Evolutionary conservation across 2,888 invertebrate species (phyloP).

Genomic region (Lithodes maja): DNA sequence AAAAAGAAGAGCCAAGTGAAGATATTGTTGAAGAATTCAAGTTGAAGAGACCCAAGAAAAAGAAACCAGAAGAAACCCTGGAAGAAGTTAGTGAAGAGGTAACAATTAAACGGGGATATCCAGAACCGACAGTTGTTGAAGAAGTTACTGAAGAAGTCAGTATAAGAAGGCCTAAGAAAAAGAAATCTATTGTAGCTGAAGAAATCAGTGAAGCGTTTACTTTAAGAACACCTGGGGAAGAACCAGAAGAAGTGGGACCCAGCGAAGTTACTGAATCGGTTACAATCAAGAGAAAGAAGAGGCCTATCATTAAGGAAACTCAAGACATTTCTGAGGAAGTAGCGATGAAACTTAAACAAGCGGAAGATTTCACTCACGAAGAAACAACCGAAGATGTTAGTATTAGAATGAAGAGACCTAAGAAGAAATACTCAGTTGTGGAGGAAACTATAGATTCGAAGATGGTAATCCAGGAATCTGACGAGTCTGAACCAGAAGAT

Average conservation of each 20-base stretch:
- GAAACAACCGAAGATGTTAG: conserved; percentile 69
- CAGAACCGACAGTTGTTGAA: conserved; percentile 71
- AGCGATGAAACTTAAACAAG: conserved; percentile 51
- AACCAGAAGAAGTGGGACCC: conserved; percentile 32
- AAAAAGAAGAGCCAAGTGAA: conserved; percentile 66
- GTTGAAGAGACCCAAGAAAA: conserved; percentile 73
- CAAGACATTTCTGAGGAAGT: conserved; percentile 67
- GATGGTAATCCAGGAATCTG: conserved; percentile 57
- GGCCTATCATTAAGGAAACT: conserved; percentile 39
- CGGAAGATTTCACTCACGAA: conserved; percentile 54
- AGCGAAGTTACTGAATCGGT: conserved; percentile 56
- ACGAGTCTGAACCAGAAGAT: conserved; percentile 59
- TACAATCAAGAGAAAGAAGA: conserved; percentile 57
- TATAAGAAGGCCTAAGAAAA: conserved; percentile 77
- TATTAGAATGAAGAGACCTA: conserved; percentile 68
- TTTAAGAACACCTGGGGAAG: conserved; percentile 45
- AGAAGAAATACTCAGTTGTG: conserved; percentile 55
- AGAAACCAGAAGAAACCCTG: conserved; percentile 67
- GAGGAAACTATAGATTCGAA: conserved; percentile 65
- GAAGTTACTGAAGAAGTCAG: conserved; percentile 74
- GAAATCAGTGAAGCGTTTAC: conserved; percentile 60
- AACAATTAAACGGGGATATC: conserved; percentile 72
- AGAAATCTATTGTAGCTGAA: conserved; percentile 72
- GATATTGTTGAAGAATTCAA: conserved; percentile 73
- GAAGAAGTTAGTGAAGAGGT: conserved; percentile 78